Evolutionary conservation across 2,797 vertebrate genomes (phyloP).

Genomic region (Tragopan temminckii): DNA sequence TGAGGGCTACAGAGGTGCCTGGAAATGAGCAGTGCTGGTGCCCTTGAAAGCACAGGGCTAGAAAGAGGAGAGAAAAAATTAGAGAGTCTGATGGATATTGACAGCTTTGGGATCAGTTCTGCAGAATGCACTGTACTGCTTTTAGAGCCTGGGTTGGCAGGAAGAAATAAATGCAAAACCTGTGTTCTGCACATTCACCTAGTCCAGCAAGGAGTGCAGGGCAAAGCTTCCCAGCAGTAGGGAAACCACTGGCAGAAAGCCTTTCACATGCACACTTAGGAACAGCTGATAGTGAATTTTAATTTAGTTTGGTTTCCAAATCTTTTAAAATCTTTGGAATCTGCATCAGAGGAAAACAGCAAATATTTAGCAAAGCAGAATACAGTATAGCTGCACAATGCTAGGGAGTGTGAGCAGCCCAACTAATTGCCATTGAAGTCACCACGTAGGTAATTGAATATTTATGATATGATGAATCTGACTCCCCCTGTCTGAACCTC

Average conservation of each 20-base stretch:
- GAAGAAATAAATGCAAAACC: neutral
- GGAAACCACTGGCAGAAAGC: neutral
- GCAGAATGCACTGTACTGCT: neutral
- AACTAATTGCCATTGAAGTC: neutral
- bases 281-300: neutral
- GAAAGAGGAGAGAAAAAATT: neutral
- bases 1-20: neutral
- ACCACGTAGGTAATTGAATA: neutral
- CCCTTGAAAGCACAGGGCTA: neutral
- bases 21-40: neutral
- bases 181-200: neutral
- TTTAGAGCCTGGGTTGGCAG: neutral
- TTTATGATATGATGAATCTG: neutral
- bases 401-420: neutral
- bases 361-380: neutral
- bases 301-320: neutral
- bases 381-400: fast-evolving
- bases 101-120: neutral
- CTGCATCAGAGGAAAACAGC: neutral
- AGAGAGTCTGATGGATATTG: neutral
- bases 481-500: neutral
- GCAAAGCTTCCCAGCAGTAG: neutral
- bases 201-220: neutral
- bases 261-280: neutral
- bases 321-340: neutral